Conservation (phyloP, 2,113 vertebrate genomes). For the Corythornis madagascariensis region DNA sequence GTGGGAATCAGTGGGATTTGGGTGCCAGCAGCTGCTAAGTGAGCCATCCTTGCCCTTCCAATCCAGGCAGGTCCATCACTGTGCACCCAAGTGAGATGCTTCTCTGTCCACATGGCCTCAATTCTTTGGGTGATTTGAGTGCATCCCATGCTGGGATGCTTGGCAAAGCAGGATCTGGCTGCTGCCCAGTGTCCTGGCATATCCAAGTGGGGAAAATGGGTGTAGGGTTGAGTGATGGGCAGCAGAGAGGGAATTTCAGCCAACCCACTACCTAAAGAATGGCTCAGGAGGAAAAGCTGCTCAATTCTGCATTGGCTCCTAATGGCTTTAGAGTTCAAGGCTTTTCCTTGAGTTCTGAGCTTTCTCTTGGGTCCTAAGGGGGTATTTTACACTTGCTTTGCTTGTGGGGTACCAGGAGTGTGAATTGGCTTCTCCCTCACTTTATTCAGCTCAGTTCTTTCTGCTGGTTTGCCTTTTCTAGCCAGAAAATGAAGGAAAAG, state of each 20-base stretch:
- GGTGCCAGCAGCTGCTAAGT: neutral
- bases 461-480: neutral
- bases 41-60: neutral
- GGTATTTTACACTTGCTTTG: neutral
- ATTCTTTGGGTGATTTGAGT: neutral
- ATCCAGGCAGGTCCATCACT: neutral
- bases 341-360: neutral
- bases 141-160: neutral
- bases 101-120: neutral
- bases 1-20: neutral
- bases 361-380: neutral
- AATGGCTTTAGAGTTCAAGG: neutral
- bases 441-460: neutral
- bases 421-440: fast-evolving
- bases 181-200: neutral
- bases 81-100: neutral
- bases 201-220: neutral
- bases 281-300: neutral
- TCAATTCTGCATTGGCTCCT: neutral
- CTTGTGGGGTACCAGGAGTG: neutral
- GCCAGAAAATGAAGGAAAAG: neutral
- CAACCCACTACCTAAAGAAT: neutral
- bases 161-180: neutral
- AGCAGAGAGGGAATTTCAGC: neutral
- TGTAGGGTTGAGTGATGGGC: neutral